phyloP scores from a whole-genome alignment of 2,888 invertebrate species.

The Phalera bucephala region DNA sequence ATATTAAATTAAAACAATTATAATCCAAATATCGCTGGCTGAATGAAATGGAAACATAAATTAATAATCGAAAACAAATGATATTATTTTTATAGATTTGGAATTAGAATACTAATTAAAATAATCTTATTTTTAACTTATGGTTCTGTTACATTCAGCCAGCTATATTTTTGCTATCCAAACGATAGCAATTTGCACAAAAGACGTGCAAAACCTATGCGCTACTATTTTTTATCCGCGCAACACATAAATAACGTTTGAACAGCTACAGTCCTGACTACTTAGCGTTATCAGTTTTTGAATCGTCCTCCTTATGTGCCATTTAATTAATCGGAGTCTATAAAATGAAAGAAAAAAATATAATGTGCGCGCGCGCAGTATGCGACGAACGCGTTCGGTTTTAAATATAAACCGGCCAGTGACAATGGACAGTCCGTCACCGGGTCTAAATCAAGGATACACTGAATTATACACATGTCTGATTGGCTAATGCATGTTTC shows the following conservation, averaged over 20 bases:
- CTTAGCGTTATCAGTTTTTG: constrained; percentile 48
- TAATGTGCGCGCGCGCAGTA: constrained; percentile 50
- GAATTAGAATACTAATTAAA: no score
- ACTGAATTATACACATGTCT: constrained; percentile 35
- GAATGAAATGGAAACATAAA: no score
- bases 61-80: no score
- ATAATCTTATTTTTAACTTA: no score
- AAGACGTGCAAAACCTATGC: no score
- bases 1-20: no score
- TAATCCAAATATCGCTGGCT: no score
- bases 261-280: constrained; percentile 35
- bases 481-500: constrained; percentile 23
- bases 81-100: no score
- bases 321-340: constrained; percentile 59
- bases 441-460: constrained; percentile 60
- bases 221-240: constrained; percentile 18
- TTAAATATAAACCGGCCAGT: constrained; percentile 66
- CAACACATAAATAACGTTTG: constrained; percentile 30
- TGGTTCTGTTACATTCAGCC: no score
- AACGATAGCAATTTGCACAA: no score
- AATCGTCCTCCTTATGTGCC: constrained; percentile 53
- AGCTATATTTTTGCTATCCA: no score
- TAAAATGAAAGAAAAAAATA: constrained; percentile 41
- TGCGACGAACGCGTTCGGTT: constrained; percentile 56
- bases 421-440: constrained; percentile 72